These are phyloP conservation scores for Ciconia stormi DNA, from an alignment of 2,113 vertebrate genomes.

Conservation along the genomic window DNA sequence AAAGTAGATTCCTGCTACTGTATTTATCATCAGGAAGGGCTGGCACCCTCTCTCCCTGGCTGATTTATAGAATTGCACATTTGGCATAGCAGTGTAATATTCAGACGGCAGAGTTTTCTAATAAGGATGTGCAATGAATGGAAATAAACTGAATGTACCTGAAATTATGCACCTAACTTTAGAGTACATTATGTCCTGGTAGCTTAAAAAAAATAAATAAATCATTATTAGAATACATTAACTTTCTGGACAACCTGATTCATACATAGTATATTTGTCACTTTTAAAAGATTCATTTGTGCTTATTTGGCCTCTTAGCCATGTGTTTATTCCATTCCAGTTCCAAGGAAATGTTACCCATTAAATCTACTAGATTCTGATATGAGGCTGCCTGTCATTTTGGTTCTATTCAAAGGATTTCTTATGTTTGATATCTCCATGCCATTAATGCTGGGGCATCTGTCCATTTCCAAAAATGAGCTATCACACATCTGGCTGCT, in stretches of 20 bases:
- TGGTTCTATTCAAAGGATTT: conserved; percentile 7
- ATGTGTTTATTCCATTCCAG: background rate
- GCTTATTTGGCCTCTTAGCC: background rate
- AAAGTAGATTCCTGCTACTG: conserved; percentile 51
- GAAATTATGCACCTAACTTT: conserved; percentile 23
- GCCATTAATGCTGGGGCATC: conserved; percentile 14
- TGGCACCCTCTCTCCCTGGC: conserved; percentile 12
- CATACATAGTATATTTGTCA: background rate
- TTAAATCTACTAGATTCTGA: conserved; percentile 27
- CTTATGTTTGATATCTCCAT: background rate
- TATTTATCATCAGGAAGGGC: conserved; percentile 31
- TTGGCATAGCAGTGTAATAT: conserved; percentile 19
- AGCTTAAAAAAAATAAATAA: conserved; percentile 16
- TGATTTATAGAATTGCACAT: conserved; percentile 52
- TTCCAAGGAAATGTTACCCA: background rate
- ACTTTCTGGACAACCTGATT: conserved; percentile 4
- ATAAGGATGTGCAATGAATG: conserved; percentile 29
- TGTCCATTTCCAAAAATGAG: conserved; percentile 61
- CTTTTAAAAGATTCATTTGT: background rate
- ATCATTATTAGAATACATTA: background rate
- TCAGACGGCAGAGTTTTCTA: conserved; percentile 38
- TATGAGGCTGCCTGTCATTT: background rate
- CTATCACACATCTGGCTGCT: conserved; percentile 56
- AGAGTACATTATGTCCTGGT: background rate
- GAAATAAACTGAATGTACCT: conserved; percentile 38